A percentile compares a stretch with the other conserved stretches of the same genome.
These are phyloP conservation scores for Cataglyphis rosenhaueri DNA, from an alignment of 2,888 invertebrate genomes.

Conservation along the genomic window DNA sequence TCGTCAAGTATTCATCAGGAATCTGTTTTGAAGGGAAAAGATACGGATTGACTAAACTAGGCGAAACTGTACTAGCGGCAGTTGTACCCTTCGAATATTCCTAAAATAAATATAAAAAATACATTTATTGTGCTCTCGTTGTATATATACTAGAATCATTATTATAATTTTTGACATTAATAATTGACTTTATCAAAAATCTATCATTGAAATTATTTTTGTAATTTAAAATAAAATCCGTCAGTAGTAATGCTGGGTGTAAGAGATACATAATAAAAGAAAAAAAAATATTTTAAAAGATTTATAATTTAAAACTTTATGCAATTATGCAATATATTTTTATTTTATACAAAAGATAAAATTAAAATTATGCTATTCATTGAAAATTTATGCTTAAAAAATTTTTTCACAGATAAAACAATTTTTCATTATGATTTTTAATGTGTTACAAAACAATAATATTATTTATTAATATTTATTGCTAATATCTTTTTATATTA, in stretches of 20 bases:
- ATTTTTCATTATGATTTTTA: neutral
- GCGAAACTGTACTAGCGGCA: constrained; percentile 74
- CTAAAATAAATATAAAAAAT: constrained; percentile 66
- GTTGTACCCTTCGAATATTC: constrained; percentile 81
- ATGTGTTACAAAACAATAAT: neutral
- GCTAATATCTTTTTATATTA: neutral
- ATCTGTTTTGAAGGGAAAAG: constrained; percentile 91
- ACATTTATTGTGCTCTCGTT: neutral
- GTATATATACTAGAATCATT: neutral
- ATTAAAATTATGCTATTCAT: neutral
- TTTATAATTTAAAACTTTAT: neutral
- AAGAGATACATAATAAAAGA: neutral
- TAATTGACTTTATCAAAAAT: neutral
- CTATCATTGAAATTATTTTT: neutral
- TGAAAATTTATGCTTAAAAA: neutral
- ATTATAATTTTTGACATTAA: neutral
- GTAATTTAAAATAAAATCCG: neutral
- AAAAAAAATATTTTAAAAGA: too few species aligned
- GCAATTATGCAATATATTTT: neutral
- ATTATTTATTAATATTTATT: neutral
- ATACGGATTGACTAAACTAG: constrained; percentile 80
- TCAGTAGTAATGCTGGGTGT: neutral
- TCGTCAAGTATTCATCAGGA: constrained; percentile 91
- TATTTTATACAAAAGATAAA: neutral
- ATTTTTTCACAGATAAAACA: neutral